Evolutionary conservation across 1,140 invertebrate species (phyloP), one percentile per base, ranked within the genome.

Genomic region (Sitodiplosis mosellana): DNA sequence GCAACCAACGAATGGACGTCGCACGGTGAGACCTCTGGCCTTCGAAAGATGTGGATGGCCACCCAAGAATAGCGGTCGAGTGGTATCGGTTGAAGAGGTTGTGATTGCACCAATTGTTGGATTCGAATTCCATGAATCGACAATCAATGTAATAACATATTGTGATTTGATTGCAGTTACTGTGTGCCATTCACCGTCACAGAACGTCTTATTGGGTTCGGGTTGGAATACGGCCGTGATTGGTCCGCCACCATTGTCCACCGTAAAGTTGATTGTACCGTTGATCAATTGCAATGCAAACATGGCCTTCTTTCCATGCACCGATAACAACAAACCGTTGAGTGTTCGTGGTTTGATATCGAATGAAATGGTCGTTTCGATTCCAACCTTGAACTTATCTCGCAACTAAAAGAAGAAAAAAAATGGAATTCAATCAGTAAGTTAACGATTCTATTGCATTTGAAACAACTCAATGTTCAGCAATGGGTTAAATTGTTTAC

Each of bases 161-260:
- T 65, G 57, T 18, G 57, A 61, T 51, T 63, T 61, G n/a, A 58
- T 54, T n/a, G 56, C 56, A 46, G 54, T 54, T 0, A 61, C 57
- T 46, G 55, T 80, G 59, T 96, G 92, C 90, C 92, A 97, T 22
- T 87, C 71, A 33, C 93, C 92, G 69, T 98, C 89, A 61, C 93
- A 97, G 21, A 90, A 72, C 22, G 76, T 74, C 59, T 81, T 76
- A 27, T 78, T 72, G n/a, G 74, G 68, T 17, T 72, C 68, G 4
- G 86, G 76, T 18, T 71, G 75, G 59, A 80, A 91, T 1, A 69
- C 75, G 1, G 87, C 77, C 2, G 76, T 74, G 51, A 91, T 82
- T 0, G 77, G 74, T 6, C 87, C 88, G 47, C 74, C 77, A 15
- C 86, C 84, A 59, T 90, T 90, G 49, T 92, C 86, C 0, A 93